Evolutionary conservation across 2,888 invertebrate species (phyloP), one percentile per base, ranked within the genome.

Genomic region (Ectropis crepuscularia): DNA sequence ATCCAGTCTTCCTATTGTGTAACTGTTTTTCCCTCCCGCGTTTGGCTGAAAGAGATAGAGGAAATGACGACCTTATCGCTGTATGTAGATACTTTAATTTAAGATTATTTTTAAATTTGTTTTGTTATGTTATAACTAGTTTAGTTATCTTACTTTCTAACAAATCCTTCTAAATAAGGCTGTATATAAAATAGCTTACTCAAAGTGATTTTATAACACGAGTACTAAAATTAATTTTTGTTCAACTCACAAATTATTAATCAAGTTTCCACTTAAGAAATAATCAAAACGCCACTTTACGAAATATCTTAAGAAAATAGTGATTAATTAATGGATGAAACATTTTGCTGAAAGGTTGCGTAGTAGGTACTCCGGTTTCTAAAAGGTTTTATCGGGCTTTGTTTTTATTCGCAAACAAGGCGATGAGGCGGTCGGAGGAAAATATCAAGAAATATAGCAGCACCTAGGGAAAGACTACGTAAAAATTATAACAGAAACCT

Each of bases 341-440:
- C 16, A 37, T 47, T 62, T 47, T 57, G 9, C 57, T 62, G 53
- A 62, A 57, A 57, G 47, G 47, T 47, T 16, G 46, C 61, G 12
- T 42, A 28, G 28, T 10, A 48, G 49, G 37, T 37, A 47, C 47
- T 43, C 53, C 46, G 12, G 53, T 48, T 53, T 41, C 47, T 62
- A 47, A 57, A 57, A 53, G 57, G 53, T 62, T 62, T 62, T 62
- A 47, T 48, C 42, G 16, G 10, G 53, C 38, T 62, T 59, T 61
- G 66, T 53, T 53, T 61, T 53, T 48, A 57, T 42, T 57, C 38
- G 38, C n/a, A 53, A 45, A 57, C 11, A 41, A 55, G 28, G 11
- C 16, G 16, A 55, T 16, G 48, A 43, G 42, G 28, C 36, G 53
- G 42, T 11, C 49, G 9, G 38, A 42, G 57, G 53, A 53, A 57